Conservation (phyloP, 2,113 vertebrate species). For the Caloenas nicobarica region DNA sequence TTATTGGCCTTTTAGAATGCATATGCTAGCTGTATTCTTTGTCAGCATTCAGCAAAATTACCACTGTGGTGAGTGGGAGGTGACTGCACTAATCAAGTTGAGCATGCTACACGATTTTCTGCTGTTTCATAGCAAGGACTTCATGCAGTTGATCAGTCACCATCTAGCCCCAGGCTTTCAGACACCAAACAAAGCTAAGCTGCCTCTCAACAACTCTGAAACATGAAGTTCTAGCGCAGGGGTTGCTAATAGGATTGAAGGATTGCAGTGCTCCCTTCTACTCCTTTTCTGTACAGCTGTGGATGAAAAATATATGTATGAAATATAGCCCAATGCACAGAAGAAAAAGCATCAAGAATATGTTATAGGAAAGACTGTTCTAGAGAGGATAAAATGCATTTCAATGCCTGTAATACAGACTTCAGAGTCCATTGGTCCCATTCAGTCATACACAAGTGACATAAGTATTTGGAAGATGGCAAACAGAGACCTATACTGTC, state of each 20-base stretch:
- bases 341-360: not conserved
- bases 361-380: not conserved
- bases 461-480: not conserved
- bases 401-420: not conserved
- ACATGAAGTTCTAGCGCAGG: not conserved
- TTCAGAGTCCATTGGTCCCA: not conserved
- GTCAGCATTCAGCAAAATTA: slow-evolving; percentile 27
- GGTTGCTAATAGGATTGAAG: not conserved
- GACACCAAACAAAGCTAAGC: not conserved
- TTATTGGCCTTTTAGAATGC: slow-evolving; percentile 43
- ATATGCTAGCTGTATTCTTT: not conserved
- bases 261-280: not conserved
- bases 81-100: not conserved
- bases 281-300: not conserved
- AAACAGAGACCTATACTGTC: not conserved
- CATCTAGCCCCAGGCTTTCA: not conserved
- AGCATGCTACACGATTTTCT: not conserved
- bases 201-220: not conserved
- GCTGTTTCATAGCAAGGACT: not conserved
- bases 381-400: not conserved
- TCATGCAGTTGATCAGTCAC: not conserved
- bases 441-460: not conserved
- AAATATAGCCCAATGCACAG: not conserved
- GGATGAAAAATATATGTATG: not conserved
- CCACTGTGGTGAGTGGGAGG: not conserved